Evolutionary conservation across 2,888 invertebrate species (phyloP), one percentile per base, ranked within the genome.

Genomic region (Thymelicus lineola): DNA sequence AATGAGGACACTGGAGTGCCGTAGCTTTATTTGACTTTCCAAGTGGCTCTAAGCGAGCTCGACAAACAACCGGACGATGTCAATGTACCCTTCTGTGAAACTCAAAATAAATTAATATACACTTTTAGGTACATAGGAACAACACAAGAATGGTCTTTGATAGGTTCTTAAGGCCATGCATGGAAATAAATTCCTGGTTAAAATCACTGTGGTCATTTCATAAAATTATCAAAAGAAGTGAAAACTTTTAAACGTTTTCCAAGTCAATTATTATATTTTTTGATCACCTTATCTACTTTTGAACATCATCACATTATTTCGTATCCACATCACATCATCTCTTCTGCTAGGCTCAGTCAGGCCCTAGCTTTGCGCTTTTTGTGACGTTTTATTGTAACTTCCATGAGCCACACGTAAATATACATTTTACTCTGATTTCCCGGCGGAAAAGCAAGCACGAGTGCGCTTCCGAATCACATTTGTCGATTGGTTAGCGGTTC

Each of bases 11-110:
- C 68, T 70, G 58, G 42, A 64, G 58, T 63, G 73, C 72, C 64
- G 66, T 67, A 68, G 72, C 73, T 76, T 76, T 79, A 76, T 81
- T 81, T 81, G 76, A 75, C 73, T 77, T 79, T 76, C 76, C 75
- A 66, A 79, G 74, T 77, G 75, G 73, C 77, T 75, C 74, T 70
- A 70, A 72, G 74, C 73, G 74, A 72, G 73, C 75, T 74, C 58
- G 36, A 74, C 75, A 82, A 79, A 82, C 76, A 78, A 73, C 73
- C 74, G 48, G 50, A 38, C 72, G 71, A 75, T 73, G 79, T 79
- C 77, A 76, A 76, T 74, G 76, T 63, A 73, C 76, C 72, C 68
- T 66, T 66, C 61, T 12, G 15, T 55, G 48, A 59, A 66, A 66
- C 67, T 57, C 35, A 28, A 28, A 5, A 35, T 55, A 59, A 66